Conservation (phyloP, 1,140 invertebrate species). For the Zaprionus camerounensis region DNA sequence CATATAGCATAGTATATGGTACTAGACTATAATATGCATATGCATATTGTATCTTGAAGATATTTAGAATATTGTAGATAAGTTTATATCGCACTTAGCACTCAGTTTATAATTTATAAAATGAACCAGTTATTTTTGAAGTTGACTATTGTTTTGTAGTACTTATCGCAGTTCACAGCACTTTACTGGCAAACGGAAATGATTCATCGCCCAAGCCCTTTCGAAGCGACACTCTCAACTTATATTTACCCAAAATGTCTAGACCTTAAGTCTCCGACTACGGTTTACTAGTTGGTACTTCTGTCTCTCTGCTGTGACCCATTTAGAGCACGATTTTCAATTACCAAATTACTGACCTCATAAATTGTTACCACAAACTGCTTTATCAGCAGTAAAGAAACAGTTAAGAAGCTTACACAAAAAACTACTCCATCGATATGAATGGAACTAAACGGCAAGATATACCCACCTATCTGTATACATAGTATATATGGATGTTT, state of each 20-base stretch:
- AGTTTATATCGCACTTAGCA: not conserved
- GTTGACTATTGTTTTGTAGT: not conserved
- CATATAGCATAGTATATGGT: too few species aligned
- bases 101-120: not conserved
- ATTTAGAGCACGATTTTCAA: constrained; percentile 64
- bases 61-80: not conserved
- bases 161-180: not conserved
- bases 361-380: constrained; percentile 56
- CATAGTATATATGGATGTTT: not conserved
- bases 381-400: constrained; percentile 66
- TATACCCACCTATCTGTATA: not conserved
- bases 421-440: constrained; percentile 49
- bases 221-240: not conserved
- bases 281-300: constrained; percentile 17
- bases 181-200: not conserved
- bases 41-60: not conserved
- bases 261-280: constrained; percentile 23
- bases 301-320: constrained; percentile 44
- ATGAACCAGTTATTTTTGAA: not conserved
- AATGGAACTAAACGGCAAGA: constrained; percentile 38
- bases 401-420: constrained; percentile 35
- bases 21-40: too few species aligned
- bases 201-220: not conserved
- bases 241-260: constrained; percentile 29
- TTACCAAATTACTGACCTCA: constrained; percentile 79